Base-by-base conservation (phyloP, 2,888 invertebrate species). In the Ferdinandea cuprea region DNA sequence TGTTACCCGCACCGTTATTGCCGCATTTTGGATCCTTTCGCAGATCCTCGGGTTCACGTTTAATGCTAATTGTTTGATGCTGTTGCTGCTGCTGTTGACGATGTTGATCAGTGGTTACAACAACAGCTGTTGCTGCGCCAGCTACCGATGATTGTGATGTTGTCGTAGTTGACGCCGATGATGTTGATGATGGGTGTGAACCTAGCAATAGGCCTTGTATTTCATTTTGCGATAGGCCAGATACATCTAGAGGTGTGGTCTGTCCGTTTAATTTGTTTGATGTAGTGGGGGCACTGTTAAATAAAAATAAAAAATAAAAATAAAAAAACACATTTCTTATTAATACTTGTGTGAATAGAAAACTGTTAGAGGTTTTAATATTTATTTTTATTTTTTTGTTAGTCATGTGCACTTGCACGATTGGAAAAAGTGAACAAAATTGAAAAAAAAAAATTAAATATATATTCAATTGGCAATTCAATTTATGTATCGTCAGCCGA, bases 221-320 rank as follows among this genome's bases (percentile, higher is more conserved):
- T 89, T 91, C 91, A 90, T 91, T 91, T 88, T 91, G 91, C 89
- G 91, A 91, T 90, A 91, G 91, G 89, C 91, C 89, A 88, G 91
- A 90, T 87, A 91, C 91, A 88, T 91, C 91, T 86, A 91, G 89
- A 89, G 91, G 91, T 89, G 91, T 91, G 91, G 91, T 90, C 89
- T 91, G 91, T 86, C 91, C 91, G 87, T 91, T 91, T 85, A 91
- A 87, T 85, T 91, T 91, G 86, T 88, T 89, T 86, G 87, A 86
- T 85, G 89, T 87, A 86, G 89, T 89, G 86, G 89, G 87, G 87
- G 89, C 88, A 89, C 90, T 91, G 88, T 83, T 40, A 15, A 88
- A 86, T 71, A 37, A 74, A 71, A 76, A 48, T 48, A 74, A 52
- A 73, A 52, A n/a, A n/a, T n/a, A 65, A 65, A 13, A 65, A 81